Base-by-base conservation (phyloP, 2,113 vertebrate species). In the Chrysemys picta region DNA sequence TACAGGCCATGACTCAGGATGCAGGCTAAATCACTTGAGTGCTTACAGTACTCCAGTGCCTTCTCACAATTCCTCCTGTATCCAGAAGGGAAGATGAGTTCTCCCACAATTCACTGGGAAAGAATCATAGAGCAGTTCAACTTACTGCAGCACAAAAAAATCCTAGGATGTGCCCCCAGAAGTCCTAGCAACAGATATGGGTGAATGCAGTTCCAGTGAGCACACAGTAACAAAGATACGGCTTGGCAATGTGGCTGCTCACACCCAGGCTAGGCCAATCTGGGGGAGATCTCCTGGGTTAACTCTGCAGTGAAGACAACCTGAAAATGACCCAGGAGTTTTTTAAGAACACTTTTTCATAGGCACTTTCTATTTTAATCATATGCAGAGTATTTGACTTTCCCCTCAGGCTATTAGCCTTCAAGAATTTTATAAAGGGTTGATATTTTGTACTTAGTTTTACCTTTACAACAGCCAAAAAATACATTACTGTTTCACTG, bases 51-150 rank as follows among this genome's bases (percentile, higher is more conserved):
- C 35, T 38, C 35, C 65, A 38, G n/a, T 62, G 27, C 29, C 42
- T 54, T 45, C 29, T 54, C 57, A 75, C 0, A 0, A 1, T 0
- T 85, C 53, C 47, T n/a, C 47, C 82, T 49, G 0, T 1, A 2
- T 78, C 78, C 83, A 56, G 31, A 89, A 76, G 47, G n/a, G 54
- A 54, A 89, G 54, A n/a, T 76, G 52, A 62, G 27, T 8, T 35
- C 62, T 65, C 86, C 5, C 1, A 38, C 3, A n/a, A n/a, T 38
- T 69, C 8, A 69, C 7, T 17, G 16, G 13, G 65, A 69, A 69
- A 35, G 31, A 65, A 35, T 65, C 62, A 35, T 10, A n/a, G 35
- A 69, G 65, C 65, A 69, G 16, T 56, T 80, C 59, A 45, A 19
- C 31, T 82, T 50, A 45, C 17, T 0, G 0, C 3, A n/a, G 87